These are phyloP conservation scores for Drusus annulatus DNA, from an alignment of 1,140 invertebrate species.

Conservation along the genomic window DNA sequence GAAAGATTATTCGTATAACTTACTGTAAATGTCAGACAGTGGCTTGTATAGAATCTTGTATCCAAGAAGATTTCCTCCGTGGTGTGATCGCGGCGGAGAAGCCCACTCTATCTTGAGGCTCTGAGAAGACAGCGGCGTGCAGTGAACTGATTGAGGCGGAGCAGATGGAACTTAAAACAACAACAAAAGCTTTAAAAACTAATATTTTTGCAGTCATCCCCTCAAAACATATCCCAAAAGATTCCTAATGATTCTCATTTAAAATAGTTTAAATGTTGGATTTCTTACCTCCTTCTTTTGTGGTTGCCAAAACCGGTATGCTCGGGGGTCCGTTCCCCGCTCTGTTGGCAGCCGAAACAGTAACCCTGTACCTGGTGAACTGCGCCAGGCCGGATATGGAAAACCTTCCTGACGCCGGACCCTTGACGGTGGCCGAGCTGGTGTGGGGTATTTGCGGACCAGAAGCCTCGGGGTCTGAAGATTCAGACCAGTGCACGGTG, in stretches of 20 bases:
- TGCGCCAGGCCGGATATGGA: conserved; percentile 80
- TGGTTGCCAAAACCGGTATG: conserved; percentile 79
- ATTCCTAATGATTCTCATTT: too few species aligned
- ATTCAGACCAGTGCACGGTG: conserved; percentile 75
- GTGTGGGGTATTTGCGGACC: conserved; percentile 41
- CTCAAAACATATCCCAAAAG: too few species aligned
- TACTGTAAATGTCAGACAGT: conserved; percentile 54
- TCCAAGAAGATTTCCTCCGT: conserved; percentile 89
- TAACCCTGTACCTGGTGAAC: conserved; percentile 86
- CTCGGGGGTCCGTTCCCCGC: conserved; percentile 89
- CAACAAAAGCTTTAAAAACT: too few species aligned
- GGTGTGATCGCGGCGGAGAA: conserved; percentile 77
- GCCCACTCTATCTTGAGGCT: conserved; percentile 85
- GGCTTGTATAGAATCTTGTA: conserved; percentile 89
- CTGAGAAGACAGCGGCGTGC: conserved; percentile 79
- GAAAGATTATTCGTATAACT: neutral
- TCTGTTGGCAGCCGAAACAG: conserved; percentile 88
- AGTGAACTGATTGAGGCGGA: conserved; percentile 78
- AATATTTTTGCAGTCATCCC: too few species aligned
- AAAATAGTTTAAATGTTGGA: too few species aligned
- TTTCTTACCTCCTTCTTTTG: conserved; percentile 84
- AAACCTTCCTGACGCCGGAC: conserved; percentile 78
- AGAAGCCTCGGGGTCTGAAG: conserved; percentile 47
- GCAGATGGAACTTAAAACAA: conserved; percentile 76
- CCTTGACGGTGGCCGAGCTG: conserved; percentile 71